Evolutionary conservation across 1,140 invertebrate genomes (phyloP).

Genomic region (Ceratitis capitata): DNA sequence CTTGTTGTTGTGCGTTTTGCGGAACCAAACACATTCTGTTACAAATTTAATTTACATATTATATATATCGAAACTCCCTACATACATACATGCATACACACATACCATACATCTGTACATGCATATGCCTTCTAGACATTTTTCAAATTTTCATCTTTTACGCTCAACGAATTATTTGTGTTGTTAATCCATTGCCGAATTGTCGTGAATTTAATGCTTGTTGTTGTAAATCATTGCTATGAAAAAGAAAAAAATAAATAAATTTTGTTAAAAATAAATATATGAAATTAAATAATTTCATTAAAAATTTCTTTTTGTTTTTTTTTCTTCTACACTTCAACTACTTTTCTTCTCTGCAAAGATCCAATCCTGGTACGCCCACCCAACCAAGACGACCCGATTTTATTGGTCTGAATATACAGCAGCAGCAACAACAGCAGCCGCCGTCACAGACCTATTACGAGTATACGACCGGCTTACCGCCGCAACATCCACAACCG

Average conservation of each 20-base stretch:
- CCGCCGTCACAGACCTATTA: conserved; percentile 67
- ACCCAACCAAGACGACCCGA: conserved; percentile 85
- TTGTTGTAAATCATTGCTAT: conserved; percentile 33
- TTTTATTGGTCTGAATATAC: conserved; percentile 76
- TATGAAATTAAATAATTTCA: background rate
- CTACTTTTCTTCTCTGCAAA: conserved; percentile 59
- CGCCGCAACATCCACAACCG: conserved; percentile 60
- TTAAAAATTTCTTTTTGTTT: background rate
- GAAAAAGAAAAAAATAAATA: too few relatives aligned
- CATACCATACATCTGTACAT: background rate
- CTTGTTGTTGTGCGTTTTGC: background rate
- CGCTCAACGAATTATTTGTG: background rate
- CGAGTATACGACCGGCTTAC: conserved; percentile 65
- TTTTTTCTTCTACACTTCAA: background rate
- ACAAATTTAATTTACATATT: background rate
- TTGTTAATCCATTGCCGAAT: background rate
- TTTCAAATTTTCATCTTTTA: background rate
- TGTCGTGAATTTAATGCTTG: conserved; percentile 24
- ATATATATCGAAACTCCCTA: background rate
- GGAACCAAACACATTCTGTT: too few relatives aligned
- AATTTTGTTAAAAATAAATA: background rate
- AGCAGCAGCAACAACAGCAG: conserved; percentile 66
- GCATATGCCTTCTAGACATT: too few relatives aligned
- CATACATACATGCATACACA: background rate
- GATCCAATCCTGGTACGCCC: conserved; percentile 89